A percentile compares a stretch with the other conserved stretches of the same genome.
phyloP scores from a whole-genome alignment of 1,140 invertebrate species.

The Halesus radiatus region DNA sequence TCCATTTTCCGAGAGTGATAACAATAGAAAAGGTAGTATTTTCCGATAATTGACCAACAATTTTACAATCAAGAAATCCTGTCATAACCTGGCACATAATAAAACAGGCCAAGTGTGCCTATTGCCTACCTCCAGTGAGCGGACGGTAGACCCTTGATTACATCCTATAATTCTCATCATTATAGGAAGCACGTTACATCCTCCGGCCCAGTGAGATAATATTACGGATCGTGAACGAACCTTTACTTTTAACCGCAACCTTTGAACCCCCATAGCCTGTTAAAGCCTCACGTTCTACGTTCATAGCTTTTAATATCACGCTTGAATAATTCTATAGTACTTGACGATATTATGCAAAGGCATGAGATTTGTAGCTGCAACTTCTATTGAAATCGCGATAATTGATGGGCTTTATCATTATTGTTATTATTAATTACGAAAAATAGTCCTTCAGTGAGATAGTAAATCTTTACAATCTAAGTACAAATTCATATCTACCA shows the following conservation, averaged over 20 bases:
- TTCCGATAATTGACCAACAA: too few species aligned
- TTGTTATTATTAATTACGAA: too few species aligned
- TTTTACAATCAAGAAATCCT: too few species aligned
- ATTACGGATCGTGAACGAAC: constrained; percentile 13
- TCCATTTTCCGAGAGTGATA: too few species aligned
- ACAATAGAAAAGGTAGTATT: too few species aligned
- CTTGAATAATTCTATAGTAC: background rate
- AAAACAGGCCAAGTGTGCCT: background rate
- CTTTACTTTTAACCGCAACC: constrained; percentile 24
- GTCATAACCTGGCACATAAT: too few species aligned
- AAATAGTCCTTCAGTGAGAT: too few species aligned
- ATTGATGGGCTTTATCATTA: too few species aligned
- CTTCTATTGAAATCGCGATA: too few species aligned
- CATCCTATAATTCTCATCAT: background rate
- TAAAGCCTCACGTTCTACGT: constrained; percentile 2
- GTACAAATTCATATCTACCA: too few species aligned
- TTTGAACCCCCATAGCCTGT: constrained; percentile 21
- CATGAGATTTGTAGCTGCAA: background rate
- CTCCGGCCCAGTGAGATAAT: background rate
- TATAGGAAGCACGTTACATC: background rate
- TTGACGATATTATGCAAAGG: constrained; percentile 3
- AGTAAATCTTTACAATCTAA: too few species aligned
- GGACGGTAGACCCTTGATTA: background rate
- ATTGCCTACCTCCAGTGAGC: background rate
- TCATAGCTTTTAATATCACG: constrained; percentile 23